Conservation (phyloP, 2,888 invertebrate genomes). For the Elegia similella region DNA sequence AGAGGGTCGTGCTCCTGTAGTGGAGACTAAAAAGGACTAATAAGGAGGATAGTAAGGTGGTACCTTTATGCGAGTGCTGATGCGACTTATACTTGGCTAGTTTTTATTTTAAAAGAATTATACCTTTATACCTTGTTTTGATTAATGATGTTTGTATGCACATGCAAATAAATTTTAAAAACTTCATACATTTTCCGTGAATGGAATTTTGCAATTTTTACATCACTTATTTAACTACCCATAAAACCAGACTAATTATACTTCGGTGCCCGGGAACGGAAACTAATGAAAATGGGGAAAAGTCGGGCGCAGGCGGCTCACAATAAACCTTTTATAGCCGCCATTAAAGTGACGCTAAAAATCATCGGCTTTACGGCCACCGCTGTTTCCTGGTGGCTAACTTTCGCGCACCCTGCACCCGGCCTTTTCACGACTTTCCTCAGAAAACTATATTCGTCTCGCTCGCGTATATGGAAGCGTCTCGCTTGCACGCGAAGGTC, state of each 20-base stretch:
- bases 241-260: not conserved
- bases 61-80: no score
- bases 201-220: no score
- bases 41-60: no score
- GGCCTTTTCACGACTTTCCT: conserved; percentile 70
- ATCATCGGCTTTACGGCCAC: conserved; percentile 62
- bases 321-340: conserved; percentile 47
- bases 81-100: no score
- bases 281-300: conserved; percentile 34
- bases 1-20: no score
- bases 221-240: no score
- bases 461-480: conserved; percentile 41
- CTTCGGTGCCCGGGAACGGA: conserved; percentile 1
- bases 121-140: no score
- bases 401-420: conserved; percentile 62
- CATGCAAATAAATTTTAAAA: no score
- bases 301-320: conserved; percentile 26
- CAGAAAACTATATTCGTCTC: conserved; percentile 58
- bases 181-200: no score
- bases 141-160: no score
- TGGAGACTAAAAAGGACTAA: no score
- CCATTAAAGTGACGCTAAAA: conserved; percentile 67
- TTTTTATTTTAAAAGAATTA: no score
- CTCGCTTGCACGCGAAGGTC: conserved; percentile 58
- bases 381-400: conserved; percentile 68